Base-by-base conservation (phyloP, 1,140 invertebrate genomes). In the Drosophila parvula region DNA sequence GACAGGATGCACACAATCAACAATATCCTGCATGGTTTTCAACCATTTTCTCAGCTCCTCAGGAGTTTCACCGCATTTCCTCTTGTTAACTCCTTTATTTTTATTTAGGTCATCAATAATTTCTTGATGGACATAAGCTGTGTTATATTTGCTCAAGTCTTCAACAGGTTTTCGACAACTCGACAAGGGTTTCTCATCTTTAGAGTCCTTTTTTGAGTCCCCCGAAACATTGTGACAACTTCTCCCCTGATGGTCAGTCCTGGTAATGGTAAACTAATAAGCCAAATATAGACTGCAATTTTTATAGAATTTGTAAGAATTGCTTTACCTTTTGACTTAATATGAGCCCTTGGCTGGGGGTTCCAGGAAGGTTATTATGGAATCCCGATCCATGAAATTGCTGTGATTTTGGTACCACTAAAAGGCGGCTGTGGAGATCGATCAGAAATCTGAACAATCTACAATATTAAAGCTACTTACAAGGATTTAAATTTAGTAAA, bases 401-500 rank as follows among this genome's bases (percentile, higher is more conserved):
- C 1, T 18, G 60, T 2, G 10, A 14, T 16, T 47, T 45, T 32
- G 27, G 11, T 67, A 16, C 5, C 47, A 47, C 30, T n/a, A 65
- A 67, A 7, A 47, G 34, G 27, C 27, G 27, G 14, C 60, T 67
- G 0, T 8, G 36, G 12, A 18, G 14, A 7, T 10, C 10, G 1
- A 14, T 38, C 10, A 40, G 0, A 40, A n/a, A 11, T 0, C 14
- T 11, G 4, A 43, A 59, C 7, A 22, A 11, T 36, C 10, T 34
- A 3, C 0, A 11, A 22, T 10, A 40, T 40, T 4, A 2, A 5
- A 16, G 14, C 16, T 12, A 28, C 63, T 36, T 65, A 80, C 78
- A 32, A 14, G 6, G 36, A 9, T 50, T 27, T 34, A 22, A 75
- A 64, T 70, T 76, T 80, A 32, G 55, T 47, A 16, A 75, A 53